A percentile compares a stretch with the other conserved stretches of the same genome.
These are phyloP conservation scores for Hylaea fasciaria DNA, from an alignment of 2,888 invertebrate species.

Conservation along the genomic window DNA sequence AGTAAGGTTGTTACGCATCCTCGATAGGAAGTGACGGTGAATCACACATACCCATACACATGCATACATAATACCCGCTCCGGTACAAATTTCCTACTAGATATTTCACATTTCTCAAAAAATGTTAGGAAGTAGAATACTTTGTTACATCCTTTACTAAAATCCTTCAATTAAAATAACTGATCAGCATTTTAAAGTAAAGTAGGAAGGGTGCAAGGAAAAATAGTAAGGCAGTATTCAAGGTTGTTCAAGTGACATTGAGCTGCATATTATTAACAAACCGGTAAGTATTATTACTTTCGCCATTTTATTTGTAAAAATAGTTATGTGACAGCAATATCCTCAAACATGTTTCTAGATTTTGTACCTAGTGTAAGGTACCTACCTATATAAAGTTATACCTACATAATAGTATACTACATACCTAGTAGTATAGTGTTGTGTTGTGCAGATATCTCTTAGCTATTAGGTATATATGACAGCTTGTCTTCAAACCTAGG, in stretches of 20 bases:
- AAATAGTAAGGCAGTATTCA: background rate
- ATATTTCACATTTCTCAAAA: conserved; percentile 28
- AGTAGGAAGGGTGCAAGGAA: conserved; percentile 3
- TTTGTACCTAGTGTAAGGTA: no score
- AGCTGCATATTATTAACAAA: no score
- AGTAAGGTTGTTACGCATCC: conserved; percentile 64
- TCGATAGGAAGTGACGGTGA: conserved; percentile 56
- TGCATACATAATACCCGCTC: conserved; percentile 35
- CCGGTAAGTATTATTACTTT: no score
- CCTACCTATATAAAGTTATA: no score
- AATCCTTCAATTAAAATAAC: conserved; percentile 14
- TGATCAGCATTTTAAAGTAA: background rate
- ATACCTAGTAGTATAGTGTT: no score
- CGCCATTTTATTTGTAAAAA: no score
- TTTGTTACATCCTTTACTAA: conserved; percentile 5
- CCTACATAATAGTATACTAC: no score
- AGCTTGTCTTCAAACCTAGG: no score
- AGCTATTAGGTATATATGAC: no score
- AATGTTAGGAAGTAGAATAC: conserved; percentile 7
- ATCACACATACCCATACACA: conserved; percentile 44
- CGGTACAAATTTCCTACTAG: conserved; percentile 12
- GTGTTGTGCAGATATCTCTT: no score
- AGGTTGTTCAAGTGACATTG: background rate
- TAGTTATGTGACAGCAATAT: no score
- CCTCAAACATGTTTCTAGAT: no score